phyloP scores from a whole-genome alignment of 2,113 vertebrate genomes.

The Dermatemys mawii region DNA sequence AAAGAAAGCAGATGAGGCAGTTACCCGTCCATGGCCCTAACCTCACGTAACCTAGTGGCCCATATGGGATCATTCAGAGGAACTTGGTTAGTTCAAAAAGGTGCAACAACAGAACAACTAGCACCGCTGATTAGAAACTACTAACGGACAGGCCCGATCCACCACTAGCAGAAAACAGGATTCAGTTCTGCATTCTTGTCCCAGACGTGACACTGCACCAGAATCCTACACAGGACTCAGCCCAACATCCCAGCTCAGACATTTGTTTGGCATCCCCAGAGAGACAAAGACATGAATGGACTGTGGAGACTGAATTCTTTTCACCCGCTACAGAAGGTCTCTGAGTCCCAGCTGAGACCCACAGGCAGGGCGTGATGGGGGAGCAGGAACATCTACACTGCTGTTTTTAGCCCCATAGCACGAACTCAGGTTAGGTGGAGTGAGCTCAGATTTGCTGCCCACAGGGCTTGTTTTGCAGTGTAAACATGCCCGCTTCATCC shows the following conservation, averaged over 20 bases:
- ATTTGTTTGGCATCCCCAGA: neutral
- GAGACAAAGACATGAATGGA: neutral
- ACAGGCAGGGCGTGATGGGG: neutral
- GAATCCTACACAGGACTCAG: neutral
- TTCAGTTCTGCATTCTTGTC: neutral
- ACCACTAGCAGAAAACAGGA: neutral
- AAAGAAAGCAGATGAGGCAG: neutral
- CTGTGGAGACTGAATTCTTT: neutral
- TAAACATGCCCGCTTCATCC: neutral
- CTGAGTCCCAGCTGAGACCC: neutral
- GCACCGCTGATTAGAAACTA: neutral
- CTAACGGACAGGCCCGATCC: neutral
- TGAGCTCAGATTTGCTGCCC: neutral
- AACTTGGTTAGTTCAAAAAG: neutral
- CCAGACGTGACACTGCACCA: neutral
- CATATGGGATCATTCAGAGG: neutral
- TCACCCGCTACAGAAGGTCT: neutral
- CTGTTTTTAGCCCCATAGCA: neutral
- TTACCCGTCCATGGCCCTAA: neutral
- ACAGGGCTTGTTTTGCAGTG: neutral
- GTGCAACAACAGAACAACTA: neutral
- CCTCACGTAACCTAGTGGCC: fast-evolving
- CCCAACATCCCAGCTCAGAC: neutral
- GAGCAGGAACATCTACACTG: neutral
- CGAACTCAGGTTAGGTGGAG: neutral